phyloP scores from a whole-genome alignment of 2,888 invertebrate species.

The Mimumesa dahlbomi region DNA sequence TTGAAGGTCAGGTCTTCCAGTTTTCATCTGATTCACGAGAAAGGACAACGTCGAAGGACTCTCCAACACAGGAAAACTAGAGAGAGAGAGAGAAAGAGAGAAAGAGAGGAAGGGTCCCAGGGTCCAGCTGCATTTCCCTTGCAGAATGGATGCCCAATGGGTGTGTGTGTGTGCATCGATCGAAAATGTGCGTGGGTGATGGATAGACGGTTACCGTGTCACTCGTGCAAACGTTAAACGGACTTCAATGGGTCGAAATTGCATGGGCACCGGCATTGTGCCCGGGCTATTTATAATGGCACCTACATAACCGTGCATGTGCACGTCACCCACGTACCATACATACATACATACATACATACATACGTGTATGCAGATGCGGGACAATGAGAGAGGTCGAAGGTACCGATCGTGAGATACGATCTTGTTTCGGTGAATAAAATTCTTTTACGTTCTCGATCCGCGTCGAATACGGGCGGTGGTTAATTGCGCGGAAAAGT shows the following conservation, averaged over 20 bases:
- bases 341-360: no score
- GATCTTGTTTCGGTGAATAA: conserved; percentile 20
- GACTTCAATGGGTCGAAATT: conserved; percentile 66
- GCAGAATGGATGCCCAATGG: conserved; percentile 35
- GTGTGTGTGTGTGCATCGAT: conserved; percentile 27
- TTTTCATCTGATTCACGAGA: conserved; percentile 32
- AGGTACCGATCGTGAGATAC: conserved; percentile 31
- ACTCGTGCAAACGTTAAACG: conserved; percentile 70
- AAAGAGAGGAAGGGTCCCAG: conserved; percentile 2
- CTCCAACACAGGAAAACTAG: neutral
- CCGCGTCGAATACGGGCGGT: neutral
- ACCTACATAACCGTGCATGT: conserved; percentile 12
- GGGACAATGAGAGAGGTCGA: conserved; percentile 47
- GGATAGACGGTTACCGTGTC: conserved; percentile 76
- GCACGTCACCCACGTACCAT: no score
- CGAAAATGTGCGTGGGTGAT: conserved; percentile 75
- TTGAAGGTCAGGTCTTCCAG: conserved; percentile 52
- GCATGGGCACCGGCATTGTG: conserved; percentile 61
- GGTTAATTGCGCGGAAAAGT: no score
- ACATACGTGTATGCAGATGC: conserved; percentile 63
- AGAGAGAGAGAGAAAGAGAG: neutral
- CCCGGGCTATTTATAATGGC: conserved; percentile 35
- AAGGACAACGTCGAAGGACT: conserved; percentile 17
- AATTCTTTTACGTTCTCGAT: neutral
- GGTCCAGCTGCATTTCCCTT: conserved; percentile 62